Conservation (phyloP, 2,113 vertebrate species). For the Platycercus adscitus region DNA sequence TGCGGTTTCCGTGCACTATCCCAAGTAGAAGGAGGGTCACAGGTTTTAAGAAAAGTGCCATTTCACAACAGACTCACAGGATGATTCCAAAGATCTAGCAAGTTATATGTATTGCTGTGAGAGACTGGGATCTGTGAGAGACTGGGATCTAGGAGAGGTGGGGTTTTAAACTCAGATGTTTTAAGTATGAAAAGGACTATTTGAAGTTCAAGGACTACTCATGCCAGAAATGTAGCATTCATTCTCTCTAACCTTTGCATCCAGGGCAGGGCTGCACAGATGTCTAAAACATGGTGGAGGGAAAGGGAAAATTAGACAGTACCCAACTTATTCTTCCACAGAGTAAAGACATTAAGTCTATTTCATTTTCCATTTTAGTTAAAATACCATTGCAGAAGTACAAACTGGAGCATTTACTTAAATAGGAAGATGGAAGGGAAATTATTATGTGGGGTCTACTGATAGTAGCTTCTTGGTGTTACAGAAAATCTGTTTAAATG, state of each 20-base stretch:
- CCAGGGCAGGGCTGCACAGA: background rate
- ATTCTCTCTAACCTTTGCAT: background rate
- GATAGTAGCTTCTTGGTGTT: background rate
- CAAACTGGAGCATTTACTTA: background rate
- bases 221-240: background rate
- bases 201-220: background rate
- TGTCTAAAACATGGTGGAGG: background rate
- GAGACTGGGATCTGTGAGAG: background rate
- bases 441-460: background rate
- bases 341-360: background rate
- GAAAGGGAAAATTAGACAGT: background rate
- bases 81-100: background rate
- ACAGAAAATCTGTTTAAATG: background rate
- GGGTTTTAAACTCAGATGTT: background rate
- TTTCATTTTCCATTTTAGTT: background rate
- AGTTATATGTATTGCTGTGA: fast-evolving
- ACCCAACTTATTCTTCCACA: background rate
- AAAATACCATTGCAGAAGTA: background rate
- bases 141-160: background rate
- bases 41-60: background rate
- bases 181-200: background rate
- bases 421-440: background rate
- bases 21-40: background rate
- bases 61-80: background rate
- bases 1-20: background rate